Evolutionary conservation across 2,797 vertebrate genomes (phyloP).

Genomic region (Muscicapa comitata): DNA sequence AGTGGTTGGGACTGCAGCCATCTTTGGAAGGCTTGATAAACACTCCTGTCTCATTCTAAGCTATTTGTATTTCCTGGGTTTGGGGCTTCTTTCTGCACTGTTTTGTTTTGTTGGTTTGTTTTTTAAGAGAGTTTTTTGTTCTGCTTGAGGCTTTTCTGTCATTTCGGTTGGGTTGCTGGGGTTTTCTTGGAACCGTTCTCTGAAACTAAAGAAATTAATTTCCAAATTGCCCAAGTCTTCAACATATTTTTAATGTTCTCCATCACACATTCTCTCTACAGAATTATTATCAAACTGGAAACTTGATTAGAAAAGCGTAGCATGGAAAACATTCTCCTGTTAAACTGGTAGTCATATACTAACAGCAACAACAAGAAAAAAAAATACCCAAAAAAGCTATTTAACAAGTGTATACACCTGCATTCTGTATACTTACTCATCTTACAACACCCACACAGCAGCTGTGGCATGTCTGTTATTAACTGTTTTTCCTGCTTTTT

Average conservation of each 20-base stretch:
- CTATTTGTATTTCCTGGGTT: background rate
- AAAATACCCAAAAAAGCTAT: background rate
- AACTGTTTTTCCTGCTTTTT: background rate
- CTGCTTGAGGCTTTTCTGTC: background rate
- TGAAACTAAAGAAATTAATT: background rate
- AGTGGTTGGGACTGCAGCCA: background rate
- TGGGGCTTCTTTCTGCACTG: background rate
- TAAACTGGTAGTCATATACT: background rate
- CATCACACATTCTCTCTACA: background rate
- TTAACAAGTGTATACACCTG: background rate
- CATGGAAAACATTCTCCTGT: background rate
- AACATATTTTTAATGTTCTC: background rate
- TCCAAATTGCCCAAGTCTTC: background rate
- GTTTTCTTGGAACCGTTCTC: background rate
- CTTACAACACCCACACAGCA: background rate
- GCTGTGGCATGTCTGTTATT: background rate
- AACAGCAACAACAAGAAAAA: background rate
- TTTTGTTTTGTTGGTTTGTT: background rate
- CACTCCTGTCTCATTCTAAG: background rate
- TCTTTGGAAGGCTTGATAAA: background rate
- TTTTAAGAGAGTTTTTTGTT: background rate
- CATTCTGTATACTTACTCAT: background rate
- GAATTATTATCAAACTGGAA: background rate
- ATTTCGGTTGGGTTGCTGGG: background rate
- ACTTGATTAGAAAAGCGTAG: background rate